Percentiles rank a stretch among this genome's conserved stretches.
Evolutionary conservation across 2,888 invertebrate genomes (phyloP).

Genomic region (Kryphioiulus occultus): DNA sequence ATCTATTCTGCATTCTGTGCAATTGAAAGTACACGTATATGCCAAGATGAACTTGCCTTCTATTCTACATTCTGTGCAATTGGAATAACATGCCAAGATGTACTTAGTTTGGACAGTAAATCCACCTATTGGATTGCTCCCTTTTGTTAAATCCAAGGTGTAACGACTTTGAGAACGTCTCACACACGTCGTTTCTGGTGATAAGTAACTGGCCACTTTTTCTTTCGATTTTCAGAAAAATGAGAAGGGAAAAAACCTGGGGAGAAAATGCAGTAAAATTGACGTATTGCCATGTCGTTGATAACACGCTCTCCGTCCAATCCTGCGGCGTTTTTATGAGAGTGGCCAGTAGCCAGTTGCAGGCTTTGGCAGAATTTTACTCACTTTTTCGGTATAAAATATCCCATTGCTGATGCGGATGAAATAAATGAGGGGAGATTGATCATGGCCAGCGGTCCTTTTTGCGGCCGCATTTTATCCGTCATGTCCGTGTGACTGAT

Average conservation of each 20-base stretch:
- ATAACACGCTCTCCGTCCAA: background rate
- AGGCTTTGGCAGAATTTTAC: background rate
- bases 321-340: background rate
- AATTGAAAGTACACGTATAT: too few species aligned
- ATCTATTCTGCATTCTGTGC: too few species aligned
- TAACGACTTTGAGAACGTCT: background rate
- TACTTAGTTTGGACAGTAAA: too few species aligned
- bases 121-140: too few species aligned
- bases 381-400: background rate
- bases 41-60: too few species aligned
- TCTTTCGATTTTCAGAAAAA: background rate
- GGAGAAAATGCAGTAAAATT: background rate
- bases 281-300: conserved; percentile 1
- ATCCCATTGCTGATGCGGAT: conserved; percentile 27
- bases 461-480: background rate
- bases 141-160: too few species aligned
- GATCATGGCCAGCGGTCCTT: conserved; percentile 9
- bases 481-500: conserved; percentile 26
- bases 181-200: background rate
- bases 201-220: background rate
- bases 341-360: background rate
- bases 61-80: too few species aligned
- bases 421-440: conserved; percentile 7
- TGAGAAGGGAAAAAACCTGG: background rate
- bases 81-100: too few species aligned